Base-by-base conservation (phyloP, 2,797 vertebrate species). In the Aldrovandia affinis region DNA sequence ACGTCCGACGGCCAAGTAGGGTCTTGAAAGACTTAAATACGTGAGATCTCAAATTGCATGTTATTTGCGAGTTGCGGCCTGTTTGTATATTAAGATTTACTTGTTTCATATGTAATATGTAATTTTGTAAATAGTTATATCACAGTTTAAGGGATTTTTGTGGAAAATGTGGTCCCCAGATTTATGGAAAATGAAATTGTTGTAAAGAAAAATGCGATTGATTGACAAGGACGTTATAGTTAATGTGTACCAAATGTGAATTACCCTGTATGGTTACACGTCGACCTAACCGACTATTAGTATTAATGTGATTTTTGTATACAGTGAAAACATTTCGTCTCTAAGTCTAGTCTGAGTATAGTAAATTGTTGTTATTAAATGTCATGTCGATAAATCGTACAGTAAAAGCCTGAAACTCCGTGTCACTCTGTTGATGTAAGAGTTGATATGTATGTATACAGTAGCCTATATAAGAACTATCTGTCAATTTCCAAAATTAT, bases 181-280 rank as follows among this genome's bases (percentile, higher is more conserved):
- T 98, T 96, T 97, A 96, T 97, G 97, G 96, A 95, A 94, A 95
- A 96, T 92, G 94, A 94, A 92, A 96, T 93, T 94, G 95, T 93
- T 95, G 92, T 93, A 94, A 85, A 93, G 92, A 95, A 93, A 94
- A 95, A 96, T 96, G 96, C 96, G 96, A 97, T 96, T 97, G 96
- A 97, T 96, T 97, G 97, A 96, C 96, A 96, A 98, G 97, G 97
- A 98, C 98, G 98, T 98, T 97, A 96, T 98, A 98, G 98, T 98
- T 95, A 96, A 96, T 97, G 98, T 99, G 98, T 98, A 98, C 97
- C 97, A 98, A 99, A 99, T 99, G 98, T 99, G 98, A 99, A 99
- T 97, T 98, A 97, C 97, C 97, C 97, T 97, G 97, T 99, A 98
- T 97, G 97, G 97, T 99, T 97, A 96, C 97, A 97, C 97, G 97